A percentile compares a stretch with the other conserved stretches of the same genome.
Evolutionary conservation across 2,888 invertebrate species (phyloP).

Genomic region (Seladonia tumulorum): DNA sequence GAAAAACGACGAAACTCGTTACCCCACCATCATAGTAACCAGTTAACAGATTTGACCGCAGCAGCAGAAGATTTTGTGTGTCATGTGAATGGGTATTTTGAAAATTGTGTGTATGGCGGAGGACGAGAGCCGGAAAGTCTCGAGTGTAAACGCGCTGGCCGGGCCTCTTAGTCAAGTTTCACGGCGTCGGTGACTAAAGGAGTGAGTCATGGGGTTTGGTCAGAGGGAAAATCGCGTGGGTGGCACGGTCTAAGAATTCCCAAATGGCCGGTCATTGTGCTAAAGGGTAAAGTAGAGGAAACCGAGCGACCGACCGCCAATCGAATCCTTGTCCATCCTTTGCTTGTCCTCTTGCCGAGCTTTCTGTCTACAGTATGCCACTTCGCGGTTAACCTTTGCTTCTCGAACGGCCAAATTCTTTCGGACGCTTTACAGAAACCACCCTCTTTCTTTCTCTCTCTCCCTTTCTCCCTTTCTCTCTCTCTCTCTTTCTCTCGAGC

Average conservation of each 20-base stretch:
- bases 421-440: background rate
- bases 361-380: conserved; percentile 44
- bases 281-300: conserved; percentile 67
- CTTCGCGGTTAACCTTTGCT: conserved; percentile 74
- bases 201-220: conserved; percentile 13
- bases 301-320: conserved; percentile 16
- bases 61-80: too few species aligned
- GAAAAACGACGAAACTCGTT: too few species aligned
- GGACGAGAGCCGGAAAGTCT: background rate
- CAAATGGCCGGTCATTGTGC: conserved; percentile 70
- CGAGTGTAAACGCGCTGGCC: background rate
- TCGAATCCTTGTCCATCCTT: conserved; percentile 27
- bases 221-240: conserved; percentile 28
- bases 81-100: too few species aligned
- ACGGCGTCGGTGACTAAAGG: conserved; percentile 4
- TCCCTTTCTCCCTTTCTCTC: background rate
- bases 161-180: background rate
- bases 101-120: background rate
- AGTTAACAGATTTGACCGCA: too few species aligned
- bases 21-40: too few species aligned
- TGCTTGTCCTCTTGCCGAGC: conserved; percentile 3
- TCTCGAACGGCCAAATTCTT: conserved; percentile 60
- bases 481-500: background rate
- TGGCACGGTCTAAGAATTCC: conserved; percentile 57
- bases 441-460: background rate